A percentile compares a stretch with the other conserved stretches of the same genome.
These are phyloP conservation scores for Aleiodes testaceus DNA, from an alignment of 2,888 invertebrate species.

Conservation along the genomic window DNA sequence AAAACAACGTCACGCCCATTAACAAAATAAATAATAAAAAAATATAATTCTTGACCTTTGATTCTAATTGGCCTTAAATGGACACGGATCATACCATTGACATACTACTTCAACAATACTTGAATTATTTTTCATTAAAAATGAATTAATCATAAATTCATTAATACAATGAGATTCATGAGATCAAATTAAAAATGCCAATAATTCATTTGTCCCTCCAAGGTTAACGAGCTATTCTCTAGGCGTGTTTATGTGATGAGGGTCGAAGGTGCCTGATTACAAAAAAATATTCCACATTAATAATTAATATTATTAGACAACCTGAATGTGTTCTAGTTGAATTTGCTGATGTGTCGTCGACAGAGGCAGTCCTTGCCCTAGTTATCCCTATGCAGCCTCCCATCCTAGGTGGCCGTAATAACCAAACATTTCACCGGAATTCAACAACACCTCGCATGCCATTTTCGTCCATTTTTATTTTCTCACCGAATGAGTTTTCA, in stretches of 20 bases:
- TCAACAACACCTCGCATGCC: slow-evolving; percentile 70
- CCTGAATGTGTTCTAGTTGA: slow-evolving; percentile 88
- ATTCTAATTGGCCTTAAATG: slow-evolving; percentile 37
- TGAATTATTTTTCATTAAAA: no score
- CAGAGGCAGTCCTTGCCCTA: slow-evolving; percentile 86
- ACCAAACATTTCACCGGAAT: slow-evolving; percentile 74
- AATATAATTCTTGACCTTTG: slow-evolving; percentile 48
- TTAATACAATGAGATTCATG: no score
- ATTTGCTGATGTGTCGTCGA: slow-evolving; percentile 86
- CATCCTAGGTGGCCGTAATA: slow-evolving; percentile 80
- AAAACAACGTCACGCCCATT: no score
- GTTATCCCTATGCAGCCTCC: slow-evolving; percentile 92
- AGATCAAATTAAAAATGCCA: slow-evolving; percentile 6
- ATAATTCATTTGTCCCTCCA: slow-evolving; percentile 10
- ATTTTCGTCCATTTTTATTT: slow-evolving; percentile 54
- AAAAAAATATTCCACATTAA: no score
- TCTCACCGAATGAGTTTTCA: slow-evolving; percentile 24
- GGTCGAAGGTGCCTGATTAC: not conserved
- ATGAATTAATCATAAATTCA: no score
- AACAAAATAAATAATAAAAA: not conserved
- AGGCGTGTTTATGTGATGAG: slow-evolving; percentile 21
- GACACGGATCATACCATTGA: slow-evolving; percentile 23
- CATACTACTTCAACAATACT: no score
- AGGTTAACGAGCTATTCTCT: slow-evolving; percentile 26
- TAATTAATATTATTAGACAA: not conserved